phyloP scores from a whole-genome alignment of 2,888 invertebrate genomes.

The Melinaea menophilus region DNA sequence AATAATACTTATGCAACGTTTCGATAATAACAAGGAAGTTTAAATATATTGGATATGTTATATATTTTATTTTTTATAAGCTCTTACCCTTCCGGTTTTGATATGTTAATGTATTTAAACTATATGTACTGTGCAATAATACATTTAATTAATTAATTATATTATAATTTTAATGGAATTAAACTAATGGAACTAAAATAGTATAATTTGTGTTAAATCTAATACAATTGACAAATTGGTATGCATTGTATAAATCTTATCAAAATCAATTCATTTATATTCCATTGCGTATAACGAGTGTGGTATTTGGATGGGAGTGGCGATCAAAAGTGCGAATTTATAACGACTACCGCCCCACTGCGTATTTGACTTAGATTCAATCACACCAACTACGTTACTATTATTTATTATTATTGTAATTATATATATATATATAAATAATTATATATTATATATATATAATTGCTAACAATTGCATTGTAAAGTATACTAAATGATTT shows the following conservation, averaged over 20 bases:
- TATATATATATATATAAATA: slow-evolving; percentile 6
- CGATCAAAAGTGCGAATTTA: slow-evolving; percentile 27
- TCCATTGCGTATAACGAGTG: slow-evolving; percentile 25
- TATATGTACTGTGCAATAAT: no score
- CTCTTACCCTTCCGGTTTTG: no score
- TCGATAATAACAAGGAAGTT: slow-evolving; percentile 29
- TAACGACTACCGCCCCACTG: slow-evolving; percentile 17
- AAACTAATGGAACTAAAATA: no score
- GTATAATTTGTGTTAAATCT: no score
- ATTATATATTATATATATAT: no score
- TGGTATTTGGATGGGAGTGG: slow-evolving; percentile 29
- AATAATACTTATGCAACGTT: slow-evolving; percentile 37
- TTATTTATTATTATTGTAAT: slow-evolving; percentile 1
- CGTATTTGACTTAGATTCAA: slow-evolving; percentile 15
- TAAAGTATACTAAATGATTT: no score
- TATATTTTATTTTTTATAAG: background rate
- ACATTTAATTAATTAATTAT: no score
- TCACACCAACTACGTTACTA: slow-evolving; percentile 7
- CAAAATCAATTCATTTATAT: slow-evolving; percentile 29
- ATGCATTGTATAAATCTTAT: slow-evolving; percentile 25
- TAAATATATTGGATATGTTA: slow-evolving; percentile 23
- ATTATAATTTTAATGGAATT: no score
- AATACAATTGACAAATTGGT: no score
- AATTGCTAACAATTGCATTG: no score
- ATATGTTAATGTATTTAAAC: no score